Evolutionary conservation across 2,113 vertebrate species (phyloP), one percentile per base, ranked within the genome.

Genomic region (Cygnus atratus): DNA sequence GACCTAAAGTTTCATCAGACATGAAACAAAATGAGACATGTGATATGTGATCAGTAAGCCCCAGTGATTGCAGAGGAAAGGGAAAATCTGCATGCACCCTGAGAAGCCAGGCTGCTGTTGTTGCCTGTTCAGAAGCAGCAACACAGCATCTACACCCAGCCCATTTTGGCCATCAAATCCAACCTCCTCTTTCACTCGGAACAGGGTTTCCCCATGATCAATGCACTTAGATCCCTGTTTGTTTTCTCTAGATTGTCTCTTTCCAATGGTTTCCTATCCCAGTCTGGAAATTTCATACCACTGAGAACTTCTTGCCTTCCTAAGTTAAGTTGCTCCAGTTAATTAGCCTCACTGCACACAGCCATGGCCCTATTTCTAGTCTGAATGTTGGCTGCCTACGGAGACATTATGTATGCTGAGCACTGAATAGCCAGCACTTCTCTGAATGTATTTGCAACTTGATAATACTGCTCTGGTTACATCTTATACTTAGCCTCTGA

Each of bases 381-480:
- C 76, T 73, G 81, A 25, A 3, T 50, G 74, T 31, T 21, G 48
- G 33, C 10, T 86, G 94, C 79, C 93, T 90, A 52, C 87, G 88
- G 75, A 65, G 88, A 88, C 79, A 93, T 88, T 87, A 35, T 11
- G 65, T 28, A 92, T 95, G 92, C 94, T 54, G 72, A 81, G 65
- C 82, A 31, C 85, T 57, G 87, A 83, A 8, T 67, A 86, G 31
- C 75, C 44, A 77, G 13, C 35, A 6, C 76, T 86, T 7, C 93
- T 78, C 90, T 88, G 93, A 88, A 95, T 94, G 71, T 14, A 92
- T 94, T 93, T 96, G 85, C 95, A 93, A 68, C 76, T 75, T 59
- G 57, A 81, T 75, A 10, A 84, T 39, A 5, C 28, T 82, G 44
- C 88, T 91, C 66, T 67, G 72, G 46, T 35, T 90, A 16, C 57